Evolutionary conservation across 2,113 vertebrate genomes (phyloP), one percentile per base, ranked within the genome.

Genomic region (Irena cyanogastra): DNA sequence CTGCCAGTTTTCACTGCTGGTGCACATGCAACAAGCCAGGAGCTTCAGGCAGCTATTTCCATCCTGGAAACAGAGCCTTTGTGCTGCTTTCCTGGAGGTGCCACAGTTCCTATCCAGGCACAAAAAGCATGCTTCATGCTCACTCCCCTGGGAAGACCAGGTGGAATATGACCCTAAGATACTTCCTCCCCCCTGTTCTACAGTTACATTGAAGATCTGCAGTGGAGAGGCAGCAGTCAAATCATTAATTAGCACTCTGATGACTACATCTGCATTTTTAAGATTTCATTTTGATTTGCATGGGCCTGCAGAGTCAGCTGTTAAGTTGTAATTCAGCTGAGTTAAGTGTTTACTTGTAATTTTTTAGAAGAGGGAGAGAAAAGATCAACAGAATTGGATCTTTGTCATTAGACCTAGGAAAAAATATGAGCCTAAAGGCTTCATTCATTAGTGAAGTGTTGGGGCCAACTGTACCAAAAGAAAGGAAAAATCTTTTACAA

Each of bases 241-340:
- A 87, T 94, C 71, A 82, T 68, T 94, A 94, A 95, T 96, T 94
- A 94, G 80, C 65, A 61, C 49, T 75, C n/a, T 94, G 92, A 92
- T 93, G 64, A 95, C 54, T 96, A 68, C 83, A 92, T 95, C 83
- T 96, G 88, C 39, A 49, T 90, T 95, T 95, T 81, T 63, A 75
- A 87, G 49, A 90, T 87, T 95, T 93, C 42, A 44, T 90, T 96
- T 95, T 94, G 80, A 91, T 97, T 93, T 95, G 61, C 83, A 76
- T 57, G 79, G 84, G 37, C 54, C 71, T 94, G 79, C 70, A 93
- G 49, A 93, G 70, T 91, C 95, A 95, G 89, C 82, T 87, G 50
- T 85, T 95, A 91, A 80, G 27, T 77, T 94, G 70, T 16, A 77
- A 65, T 94, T 95, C 79, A 81, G 39, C 79, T 89, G 79, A 78